Base-by-base conservation (phyloP, 2,797 vertebrate genomes). In the Poeciliopsis turneri region DNA sequence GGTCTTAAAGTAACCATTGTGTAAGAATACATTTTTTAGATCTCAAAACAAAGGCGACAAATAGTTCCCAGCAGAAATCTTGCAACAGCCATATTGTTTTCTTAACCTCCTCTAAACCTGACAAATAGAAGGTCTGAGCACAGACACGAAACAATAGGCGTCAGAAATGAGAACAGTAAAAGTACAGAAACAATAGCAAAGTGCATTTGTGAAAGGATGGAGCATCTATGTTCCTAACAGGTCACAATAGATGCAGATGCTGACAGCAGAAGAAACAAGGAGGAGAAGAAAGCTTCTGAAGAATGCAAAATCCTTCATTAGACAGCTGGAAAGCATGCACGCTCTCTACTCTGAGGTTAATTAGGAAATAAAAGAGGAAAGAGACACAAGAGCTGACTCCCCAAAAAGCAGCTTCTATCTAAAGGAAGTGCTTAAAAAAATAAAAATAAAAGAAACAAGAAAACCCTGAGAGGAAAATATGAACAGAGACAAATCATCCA, bases 311-410 rank as follows among this genome's bases (percentile, higher is more conserved):
- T 85, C 83, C 80, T 86, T 86, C 87, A 88, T 90, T 86, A 88
- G 82, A 83, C 41, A 15, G 72, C 81, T 46, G 71, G 51, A 86
- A 76, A 72, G 72, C 61, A 68, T n/a, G 73, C 78, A 59, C 53
- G 72, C 74, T 18, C 13, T 39, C 59, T 79, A 87, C 83, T 86
- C 87, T 12, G 13, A 81, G 92, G 92, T 94, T 94, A 94, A 95
- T 94, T 92, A 89, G 81, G 78, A 75, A 79, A 80, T 30, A 80
- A 80, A 30, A 59, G 59, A 59, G 18, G 41, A 72, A 43, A 41
- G 78, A 25, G 30, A 78, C 77, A 59, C 64, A 73, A 43, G 28
- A 15, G 36, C 43, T 10, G 72, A 69, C 79, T 85, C 79, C 72
- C 33, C 7, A 72, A 84, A 79, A 77, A 68, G n/a, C 23, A 74